Evolutionary conservation across 2,797 vertebrate genomes (phyloP).

Genomic region (Cirrhinus molitorella): DNA sequence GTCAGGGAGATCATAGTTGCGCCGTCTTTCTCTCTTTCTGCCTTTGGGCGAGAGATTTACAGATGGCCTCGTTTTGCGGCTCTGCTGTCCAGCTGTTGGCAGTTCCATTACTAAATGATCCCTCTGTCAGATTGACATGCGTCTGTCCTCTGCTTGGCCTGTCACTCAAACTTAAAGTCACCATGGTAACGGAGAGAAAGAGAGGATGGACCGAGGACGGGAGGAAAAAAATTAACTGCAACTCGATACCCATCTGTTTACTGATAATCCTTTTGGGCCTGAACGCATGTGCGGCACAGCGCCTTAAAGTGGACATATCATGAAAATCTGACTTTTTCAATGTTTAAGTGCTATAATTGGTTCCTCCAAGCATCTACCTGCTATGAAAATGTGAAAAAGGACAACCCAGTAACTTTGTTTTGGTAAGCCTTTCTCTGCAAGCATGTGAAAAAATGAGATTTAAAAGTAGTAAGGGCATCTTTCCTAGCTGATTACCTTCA

Average conservation of each 20-base stretch:
- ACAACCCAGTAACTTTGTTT: too few relatives aligned
- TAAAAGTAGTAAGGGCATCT: too few relatives aligned
- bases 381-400: too few relatives aligned
- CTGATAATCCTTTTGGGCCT: slow-evolving; percentile 72
- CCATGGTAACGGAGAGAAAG: slow-evolving; percentile 72
- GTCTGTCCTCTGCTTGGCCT: slow-evolving; percentile 71
- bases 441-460: too few relatives aligned
- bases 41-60: slow-evolving; percentile 60
- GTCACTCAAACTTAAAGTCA: slow-evolving; percentile 77
- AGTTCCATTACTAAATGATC: slow-evolving; percentile 82
- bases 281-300: slow-evolving; percentile 59
- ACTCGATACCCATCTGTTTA: slow-evolving; percentile 79
- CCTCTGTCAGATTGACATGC: slow-evolving; percentile 73
- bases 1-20: slow-evolving; percentile 33
- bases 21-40: slow-evolving; percentile 6
- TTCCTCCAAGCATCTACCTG: too few relatives aligned
- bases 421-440: too few relatives aligned
- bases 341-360: too few relatives aligned
- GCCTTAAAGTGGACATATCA: background rate
- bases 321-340: too few relatives aligned
- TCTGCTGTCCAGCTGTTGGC: slow-evolving; percentile 76
- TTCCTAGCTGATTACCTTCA: too few relatives aligned
- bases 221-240: slow-evolving; percentile 62
- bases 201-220: slow-evolving; percentile 64
- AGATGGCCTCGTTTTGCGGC: slow-evolving; percentile 73